Conservation (phyloP, 2,113 vertebrate genomes). For the Bos indicus region DNA sequence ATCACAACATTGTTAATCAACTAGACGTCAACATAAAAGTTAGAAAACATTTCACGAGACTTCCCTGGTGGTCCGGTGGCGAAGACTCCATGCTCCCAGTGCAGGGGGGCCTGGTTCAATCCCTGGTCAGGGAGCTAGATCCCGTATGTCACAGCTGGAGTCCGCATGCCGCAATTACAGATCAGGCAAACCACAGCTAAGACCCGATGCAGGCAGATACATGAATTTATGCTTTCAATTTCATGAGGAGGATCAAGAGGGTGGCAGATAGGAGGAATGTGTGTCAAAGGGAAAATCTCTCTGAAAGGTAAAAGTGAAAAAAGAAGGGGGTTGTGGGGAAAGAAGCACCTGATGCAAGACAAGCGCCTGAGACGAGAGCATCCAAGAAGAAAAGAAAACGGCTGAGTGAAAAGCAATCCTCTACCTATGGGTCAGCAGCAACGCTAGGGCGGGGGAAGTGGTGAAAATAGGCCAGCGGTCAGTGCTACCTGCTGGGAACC, state of each 20-base stretch:
- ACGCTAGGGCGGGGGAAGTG: fast-evolving
- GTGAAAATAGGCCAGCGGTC: fast-evolving
- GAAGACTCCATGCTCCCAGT: neutral
- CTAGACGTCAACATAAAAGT: neutral
- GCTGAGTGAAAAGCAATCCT: neutral
- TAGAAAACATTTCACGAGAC: neutral
- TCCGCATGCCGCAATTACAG: neutral
- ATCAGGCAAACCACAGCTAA: neutral
- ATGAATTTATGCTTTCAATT: neutral
- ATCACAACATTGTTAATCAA: neutral
- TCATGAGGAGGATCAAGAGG: neutral
- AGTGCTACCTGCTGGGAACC: neutral
- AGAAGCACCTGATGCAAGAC: neutral
- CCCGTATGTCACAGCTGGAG: neutral
- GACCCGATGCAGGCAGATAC: neutral
- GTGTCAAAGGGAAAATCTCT: neutral
- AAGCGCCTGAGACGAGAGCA: neutral
- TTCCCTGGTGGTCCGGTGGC: neutral
- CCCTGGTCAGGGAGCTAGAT: neutral
- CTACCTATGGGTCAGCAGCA: neutral
- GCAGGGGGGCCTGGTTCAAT: neutral
- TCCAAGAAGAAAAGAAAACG: neutral
- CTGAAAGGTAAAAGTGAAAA: neutral
- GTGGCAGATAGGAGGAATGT: neutral
- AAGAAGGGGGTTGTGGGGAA: neutral